Base-by-base conservation (phyloP, 2,888 invertebrate genomes). In the Eristalinus aeneus region DNA sequence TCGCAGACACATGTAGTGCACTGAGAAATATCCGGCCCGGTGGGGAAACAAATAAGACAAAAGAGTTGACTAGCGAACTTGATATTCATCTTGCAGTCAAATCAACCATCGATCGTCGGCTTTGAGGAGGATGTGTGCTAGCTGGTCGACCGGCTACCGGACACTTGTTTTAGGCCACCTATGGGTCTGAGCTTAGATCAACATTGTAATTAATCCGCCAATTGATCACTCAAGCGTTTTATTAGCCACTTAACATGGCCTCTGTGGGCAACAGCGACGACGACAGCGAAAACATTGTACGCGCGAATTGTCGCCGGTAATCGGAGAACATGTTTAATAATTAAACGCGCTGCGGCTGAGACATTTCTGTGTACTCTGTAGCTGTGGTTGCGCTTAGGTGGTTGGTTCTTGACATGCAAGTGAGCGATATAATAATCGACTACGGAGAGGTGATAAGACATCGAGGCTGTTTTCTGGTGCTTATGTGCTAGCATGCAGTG, bases 191-290 rank as follows among this genome's bases (percentile, higher is more conserved):
- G 54, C 56, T 63, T 53, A 27, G 36, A 12, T 67, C 46, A 12
- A 56, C 54, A 34, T 64, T 54, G 73, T 85, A 76, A 85, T 85
- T 85, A 76, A 85, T 85, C 76, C 76, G 81, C 76, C 81, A 81
- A 64, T 68, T 85, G 76, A 76, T 85, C 76, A 85, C 63, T 85
- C 85, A 85, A 81, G 76, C 81, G 72, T 85, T 85, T 85, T 76
- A 85, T 85, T 76, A 81, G 68, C 69, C 80, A 64, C 69, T 81
- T 75, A 75, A 68, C 54, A 58, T 60, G 78, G 72, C 34, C 46
- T 46, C 46, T n/a, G 8, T 46, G 46, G 16, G 46, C 46, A 46
- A 12, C n/a, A n/a, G 46, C 46, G 46, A 46, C 32, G 64, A 31
- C 64, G 20, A 56, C 46, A 16, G 16, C 10, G 53, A 60, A 54